phyloP scores from a whole-genome alignment of 1,140 invertebrate species.

The Cotesia typhae region DNA sequence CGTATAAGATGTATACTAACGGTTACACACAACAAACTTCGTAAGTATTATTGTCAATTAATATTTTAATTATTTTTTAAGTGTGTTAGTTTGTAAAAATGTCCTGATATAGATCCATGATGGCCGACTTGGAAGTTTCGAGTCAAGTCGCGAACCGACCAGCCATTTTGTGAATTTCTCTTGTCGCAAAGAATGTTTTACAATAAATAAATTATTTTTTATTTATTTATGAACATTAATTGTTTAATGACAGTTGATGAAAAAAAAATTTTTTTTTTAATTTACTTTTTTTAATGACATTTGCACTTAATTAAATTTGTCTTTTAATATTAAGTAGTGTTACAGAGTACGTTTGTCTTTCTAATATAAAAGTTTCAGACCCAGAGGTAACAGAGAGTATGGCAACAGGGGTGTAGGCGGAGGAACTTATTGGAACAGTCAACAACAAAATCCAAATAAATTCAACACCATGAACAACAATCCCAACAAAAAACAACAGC shows the following conservation, averaged over 20 bases:
- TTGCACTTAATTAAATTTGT: too few relatives aligned
- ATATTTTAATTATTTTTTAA: not conserved
- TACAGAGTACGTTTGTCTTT: not conserved
- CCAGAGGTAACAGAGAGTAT: constrained; percentile 59
- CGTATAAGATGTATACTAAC: constrained; percentile 56
- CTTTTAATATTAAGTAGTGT: too few relatives aligned
- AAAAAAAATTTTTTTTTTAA: too few relatives aligned
- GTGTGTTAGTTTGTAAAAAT: not conserved
- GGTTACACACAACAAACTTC: constrained; percentile 59
- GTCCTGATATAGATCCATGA: not conserved
- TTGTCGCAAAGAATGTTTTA: constrained; percentile 10
- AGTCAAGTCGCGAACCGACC: constrained; percentile 12
- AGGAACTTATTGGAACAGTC: constrained; percentile 62
- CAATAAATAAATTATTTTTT: too few relatives aligned
- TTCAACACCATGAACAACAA: constrained; percentile 33
- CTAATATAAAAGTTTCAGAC: constrained; percentile 52
- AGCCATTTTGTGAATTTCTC: constrained; percentile 44
- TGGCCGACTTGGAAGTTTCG: constrained; percentile 24
- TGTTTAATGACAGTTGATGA: too few relatives aligned
- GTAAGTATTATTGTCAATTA: constrained; percentile 47
- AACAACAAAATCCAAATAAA: constrained; percentile 51
- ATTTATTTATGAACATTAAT: too few relatives aligned
- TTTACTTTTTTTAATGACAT: too few relatives aligned
- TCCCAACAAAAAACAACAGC: constrained; percentile 40
- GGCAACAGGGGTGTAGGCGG: constrained; percentile 55